phyloP scores from a whole-genome alignment of 2,113 vertebrate genomes.

The Mustela nigripes region DNA sequence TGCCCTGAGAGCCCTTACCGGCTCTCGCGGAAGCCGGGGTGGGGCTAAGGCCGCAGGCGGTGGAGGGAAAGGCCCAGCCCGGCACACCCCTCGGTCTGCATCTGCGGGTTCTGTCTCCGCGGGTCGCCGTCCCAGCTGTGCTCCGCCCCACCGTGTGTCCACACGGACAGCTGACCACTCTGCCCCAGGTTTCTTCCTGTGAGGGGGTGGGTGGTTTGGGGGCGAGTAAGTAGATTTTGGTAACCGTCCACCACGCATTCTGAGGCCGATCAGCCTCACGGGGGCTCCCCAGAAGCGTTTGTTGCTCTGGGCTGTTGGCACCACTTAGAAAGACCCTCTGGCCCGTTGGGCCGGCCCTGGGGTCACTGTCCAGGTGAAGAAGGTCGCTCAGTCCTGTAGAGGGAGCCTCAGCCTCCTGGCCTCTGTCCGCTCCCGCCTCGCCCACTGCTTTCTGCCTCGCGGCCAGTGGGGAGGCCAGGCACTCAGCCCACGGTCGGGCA shows the following conservation, averaged over 20 bases:
- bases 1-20: neutral
- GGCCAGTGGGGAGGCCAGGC: rapidly evolving
- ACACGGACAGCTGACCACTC: rapidly evolving
- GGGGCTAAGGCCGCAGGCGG: rapidly evolving
- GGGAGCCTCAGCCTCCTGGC: rapidly evolving
- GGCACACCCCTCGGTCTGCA: rapidly evolving
- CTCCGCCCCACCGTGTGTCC: rapidly evolving
- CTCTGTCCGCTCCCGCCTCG: rapidly evolving
- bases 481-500: rapidly evolving
- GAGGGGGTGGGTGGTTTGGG: rapidly evolving
- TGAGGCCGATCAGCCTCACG: neutral
- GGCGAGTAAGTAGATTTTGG: too few species aligned
- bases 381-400: rapidly evolving
- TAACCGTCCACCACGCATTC: rapidly evolving
- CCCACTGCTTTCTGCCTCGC: rapidly evolving
- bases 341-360: rapidly evolving
- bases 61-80: neutral
- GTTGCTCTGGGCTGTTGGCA: rapidly evolving
- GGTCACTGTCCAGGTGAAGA: rapidly evolving
- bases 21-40: rapidly evolving
- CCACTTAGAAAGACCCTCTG: neutral
- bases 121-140: neutral
- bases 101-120: rapidly evolving
- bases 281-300: rapidly evolving
- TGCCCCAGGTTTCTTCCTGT: neutral